A percentile compares a stretch with the other conserved stretches of the same genome.
phyloP scores from a whole-genome alignment of 1,140 invertebrate genomes.

The Hypsibius dujardini region DNA sequence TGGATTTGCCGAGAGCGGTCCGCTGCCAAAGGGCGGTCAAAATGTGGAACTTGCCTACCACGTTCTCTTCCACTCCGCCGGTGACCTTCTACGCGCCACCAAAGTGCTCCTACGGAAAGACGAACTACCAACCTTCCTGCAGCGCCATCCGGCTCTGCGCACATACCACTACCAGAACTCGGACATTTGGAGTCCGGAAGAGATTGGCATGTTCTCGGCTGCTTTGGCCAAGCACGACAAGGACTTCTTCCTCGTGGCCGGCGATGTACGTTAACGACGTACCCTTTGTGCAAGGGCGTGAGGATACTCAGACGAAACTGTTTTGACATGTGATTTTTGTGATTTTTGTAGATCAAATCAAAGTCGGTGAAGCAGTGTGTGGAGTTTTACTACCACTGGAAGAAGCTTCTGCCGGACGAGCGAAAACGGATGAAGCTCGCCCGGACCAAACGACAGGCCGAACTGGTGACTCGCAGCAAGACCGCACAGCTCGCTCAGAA shows the following conservation, averaged over 20 bases:
- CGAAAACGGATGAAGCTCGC: background rate
- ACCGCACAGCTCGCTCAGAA: slow-evolving; percentile 24
- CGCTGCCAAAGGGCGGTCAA: slow-evolving; percentile 29
- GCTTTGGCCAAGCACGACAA: slow-evolving; percentile 75
- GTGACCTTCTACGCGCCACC: slow-evolving; percentile 50
- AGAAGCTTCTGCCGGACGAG: slow-evolving; percentile 42
- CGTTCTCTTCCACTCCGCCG: slow-evolving; percentile 41
- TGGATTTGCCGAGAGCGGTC: slow-evolving; percentile 32
- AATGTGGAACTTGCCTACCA: slow-evolving; percentile 29
- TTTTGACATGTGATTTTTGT: background rate
- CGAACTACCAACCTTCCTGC: slow-evolving; percentile 24
- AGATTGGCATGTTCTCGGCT: slow-evolving; percentile 70
- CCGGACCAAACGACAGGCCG: slow-evolving; percentile 47
- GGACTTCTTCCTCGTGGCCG: slow-evolving; percentile 70
- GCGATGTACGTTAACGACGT: slow-evolving; percentile 45
- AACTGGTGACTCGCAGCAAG: slow-evolving; percentile 45
- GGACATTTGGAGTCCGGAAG: slow-evolving; percentile 60
- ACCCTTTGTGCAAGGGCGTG: background rate
- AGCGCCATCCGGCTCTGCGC: slow-evolving; percentile 20
- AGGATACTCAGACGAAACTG: slow-evolving; percentile 15
- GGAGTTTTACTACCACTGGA: slow-evolving; percentile 97
- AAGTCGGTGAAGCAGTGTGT: slow-evolving; percentile 83
- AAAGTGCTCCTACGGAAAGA: slow-evolving; percentile 46
- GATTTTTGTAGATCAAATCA: slow-evolving; percentile 46
- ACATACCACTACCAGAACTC: slow-evolving; percentile 37